phyloP scores from a whole-genome alignment of 2,888 invertebrate genomes.

The Uloborus plumipes region DNA sequence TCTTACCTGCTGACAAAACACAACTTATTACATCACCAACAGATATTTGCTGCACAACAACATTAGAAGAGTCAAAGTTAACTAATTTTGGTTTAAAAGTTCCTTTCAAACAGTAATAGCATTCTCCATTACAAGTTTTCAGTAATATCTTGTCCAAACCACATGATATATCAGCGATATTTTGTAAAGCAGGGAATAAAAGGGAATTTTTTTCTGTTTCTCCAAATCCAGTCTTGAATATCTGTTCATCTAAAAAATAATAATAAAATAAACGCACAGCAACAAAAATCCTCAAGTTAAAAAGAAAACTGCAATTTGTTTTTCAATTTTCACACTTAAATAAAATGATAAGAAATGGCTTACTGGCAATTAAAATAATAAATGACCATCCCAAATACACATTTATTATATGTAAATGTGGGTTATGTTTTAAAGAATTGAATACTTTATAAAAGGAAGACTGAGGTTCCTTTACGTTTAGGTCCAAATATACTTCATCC shows the following conservation, averaged over 20 bases:
- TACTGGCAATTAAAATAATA: constrained; percentile 27
- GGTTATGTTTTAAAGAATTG: neutral
- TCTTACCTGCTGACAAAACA: constrained; percentile 43
- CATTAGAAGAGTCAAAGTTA: neutral
- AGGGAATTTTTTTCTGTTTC: neutral
- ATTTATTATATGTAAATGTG: neutral
- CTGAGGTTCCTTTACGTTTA: neutral
- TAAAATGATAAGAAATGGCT: neutral
- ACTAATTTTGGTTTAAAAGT: neutral
- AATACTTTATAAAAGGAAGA: constrained; percentile 3
- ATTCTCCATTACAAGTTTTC: neutral
- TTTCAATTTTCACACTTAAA: neutral
- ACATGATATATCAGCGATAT: constrained; percentile 7
- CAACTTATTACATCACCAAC: constrained; percentile 49
- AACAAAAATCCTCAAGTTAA: neutral
- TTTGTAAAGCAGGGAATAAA: neutral
- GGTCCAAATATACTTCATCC: neutral
- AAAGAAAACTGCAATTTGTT: neutral
- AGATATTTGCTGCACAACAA: constrained; percentile 15
- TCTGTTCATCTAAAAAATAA: neutral
- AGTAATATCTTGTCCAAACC: constrained; percentile 18
- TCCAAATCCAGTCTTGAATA: constrained; percentile 2
- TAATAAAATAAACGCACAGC: too few species aligned
- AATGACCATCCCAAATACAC: constrained; percentile 38
- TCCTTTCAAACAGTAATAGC: constrained; percentile 5